Evolutionary conservation across 2,888 invertebrate genomes (phyloP).

Genomic region (Fragum sueziense): DNA sequence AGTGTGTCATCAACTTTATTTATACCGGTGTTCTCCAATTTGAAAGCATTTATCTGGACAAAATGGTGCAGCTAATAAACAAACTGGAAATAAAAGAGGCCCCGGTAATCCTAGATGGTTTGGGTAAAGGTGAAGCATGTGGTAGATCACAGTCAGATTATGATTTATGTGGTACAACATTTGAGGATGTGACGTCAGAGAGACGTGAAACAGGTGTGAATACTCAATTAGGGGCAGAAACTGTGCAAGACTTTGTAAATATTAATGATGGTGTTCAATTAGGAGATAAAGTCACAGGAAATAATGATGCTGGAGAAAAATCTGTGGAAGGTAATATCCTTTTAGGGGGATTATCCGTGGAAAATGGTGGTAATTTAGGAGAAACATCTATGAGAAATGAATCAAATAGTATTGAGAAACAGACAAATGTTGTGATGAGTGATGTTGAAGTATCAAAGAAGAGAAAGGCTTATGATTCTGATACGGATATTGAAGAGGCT

Average conservation of each 20-base stretch:
- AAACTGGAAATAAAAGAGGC: conserved; percentile 1
- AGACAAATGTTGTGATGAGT: background rate
- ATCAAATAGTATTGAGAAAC: too few relatives aligned
- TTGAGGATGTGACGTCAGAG: too few relatives aligned
- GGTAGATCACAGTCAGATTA: background rate
- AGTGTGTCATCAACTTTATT: conserved; percentile 22
- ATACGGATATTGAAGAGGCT: background rate
- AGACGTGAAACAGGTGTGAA: background rate
- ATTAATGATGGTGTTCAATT: too few relatives aligned
- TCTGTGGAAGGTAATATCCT: too few relatives aligned
- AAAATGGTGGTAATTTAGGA: too few relatives aligned
- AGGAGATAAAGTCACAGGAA: background rate
- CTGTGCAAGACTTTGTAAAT: too few relatives aligned
- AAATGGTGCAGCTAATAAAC: conserved; percentile 7
- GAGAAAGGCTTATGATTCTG: background rate
- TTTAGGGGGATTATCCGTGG: too few relatives aligned
- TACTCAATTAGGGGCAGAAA: too few relatives aligned
- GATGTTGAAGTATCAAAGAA: background rate
- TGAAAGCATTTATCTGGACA: background rate
- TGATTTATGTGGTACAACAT: too few relatives aligned
- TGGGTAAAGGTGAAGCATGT: background rate
- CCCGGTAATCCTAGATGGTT: background rate
- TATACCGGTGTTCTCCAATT: conserved; percentile 31
- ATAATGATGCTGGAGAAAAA: background rate
- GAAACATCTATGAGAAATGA: too few relatives aligned